Evolutionary conservation across 2,797 vertebrate species (phyloP).

Genomic region (Acipenser transmontanus): DNA sequence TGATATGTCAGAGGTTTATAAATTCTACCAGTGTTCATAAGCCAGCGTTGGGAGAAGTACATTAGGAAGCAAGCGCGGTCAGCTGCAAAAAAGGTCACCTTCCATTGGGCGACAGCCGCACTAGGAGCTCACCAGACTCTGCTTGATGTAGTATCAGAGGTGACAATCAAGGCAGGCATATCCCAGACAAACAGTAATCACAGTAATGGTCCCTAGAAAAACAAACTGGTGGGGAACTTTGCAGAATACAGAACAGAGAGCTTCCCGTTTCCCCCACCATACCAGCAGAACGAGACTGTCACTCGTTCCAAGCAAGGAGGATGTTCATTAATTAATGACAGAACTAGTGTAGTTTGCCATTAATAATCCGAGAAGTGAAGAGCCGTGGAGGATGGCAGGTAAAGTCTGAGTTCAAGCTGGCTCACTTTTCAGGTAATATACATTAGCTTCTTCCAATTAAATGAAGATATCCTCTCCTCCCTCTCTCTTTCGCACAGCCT

Average conservation of each 20-base stretch:
- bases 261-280: constrained; percentile 32
- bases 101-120: constrained; percentile 35
- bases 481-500: not conserved
- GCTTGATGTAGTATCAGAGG: constrained; percentile 65
- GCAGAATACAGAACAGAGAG: not conserved
- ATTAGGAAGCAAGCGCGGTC: constrained; percentile 24
- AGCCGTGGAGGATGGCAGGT: constrained; percentile 61
- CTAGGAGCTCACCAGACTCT: constrained; percentile 38
- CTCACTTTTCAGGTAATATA: constrained; percentile 49
- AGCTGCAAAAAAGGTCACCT: constrained; percentile 43
- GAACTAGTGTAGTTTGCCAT: constrained; percentile 73
- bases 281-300: constrained; percentile 57
- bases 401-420: constrained; percentile 28
- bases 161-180: constrained; percentile 71
- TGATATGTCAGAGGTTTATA: constrained; percentile 17
- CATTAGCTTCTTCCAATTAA: constrained; percentile 29
- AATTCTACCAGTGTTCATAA: constrained; percentile 19
- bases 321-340: constrained; percentile 62
- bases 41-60: constrained; percentile 7
- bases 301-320: constrained; percentile 54
- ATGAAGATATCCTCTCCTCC: constrained; percentile 35
- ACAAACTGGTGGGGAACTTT: constrained; percentile 62
- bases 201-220: constrained; percentile 73
- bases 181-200: constrained; percentile 72
- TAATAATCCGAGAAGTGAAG: constrained; percentile 69